Evolutionary conservation across 2,888 invertebrate species (phyloP).

Genomic region (Drosophila ezoana): DNA sequence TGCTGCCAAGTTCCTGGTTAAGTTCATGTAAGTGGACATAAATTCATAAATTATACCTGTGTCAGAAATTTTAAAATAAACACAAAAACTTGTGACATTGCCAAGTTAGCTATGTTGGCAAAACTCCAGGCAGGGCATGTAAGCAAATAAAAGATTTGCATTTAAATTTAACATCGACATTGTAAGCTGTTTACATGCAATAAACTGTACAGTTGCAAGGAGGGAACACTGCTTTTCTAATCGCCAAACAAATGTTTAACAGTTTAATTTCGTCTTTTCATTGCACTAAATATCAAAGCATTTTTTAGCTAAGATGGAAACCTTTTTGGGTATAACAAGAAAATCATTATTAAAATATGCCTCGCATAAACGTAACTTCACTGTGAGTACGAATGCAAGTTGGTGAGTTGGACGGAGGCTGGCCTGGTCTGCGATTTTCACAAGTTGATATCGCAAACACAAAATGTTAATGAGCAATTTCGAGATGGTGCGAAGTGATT

Average conservation of each 20-base stretch:
- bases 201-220: neutral
- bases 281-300: neutral
- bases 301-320: neutral
- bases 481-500: constrained; percentile 85
- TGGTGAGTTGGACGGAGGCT: constrained; percentile 47
- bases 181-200: neutral
- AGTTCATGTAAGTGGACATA: neutral
- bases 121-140: no score
- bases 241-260: neutral
- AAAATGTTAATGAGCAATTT: constrained; percentile 86
- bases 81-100: no score
- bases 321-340: no score
- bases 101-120: no score
- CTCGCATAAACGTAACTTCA: constrained; percentile 33
- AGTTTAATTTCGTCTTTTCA: neutral
- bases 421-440: constrained; percentile 83
- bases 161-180: no score
- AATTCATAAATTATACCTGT: no score
- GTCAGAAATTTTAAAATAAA: no score
- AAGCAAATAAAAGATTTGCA: no score
- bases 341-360: constrained; percentile 8
- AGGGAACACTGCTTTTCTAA: no score
- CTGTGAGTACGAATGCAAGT: constrained; percentile 22
- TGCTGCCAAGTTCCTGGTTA: neutral
- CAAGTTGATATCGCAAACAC: constrained; percentile 85